Base-by-base conservation (phyloP, 1,140 invertebrate species). In the Drosophila elegans region DNA sequence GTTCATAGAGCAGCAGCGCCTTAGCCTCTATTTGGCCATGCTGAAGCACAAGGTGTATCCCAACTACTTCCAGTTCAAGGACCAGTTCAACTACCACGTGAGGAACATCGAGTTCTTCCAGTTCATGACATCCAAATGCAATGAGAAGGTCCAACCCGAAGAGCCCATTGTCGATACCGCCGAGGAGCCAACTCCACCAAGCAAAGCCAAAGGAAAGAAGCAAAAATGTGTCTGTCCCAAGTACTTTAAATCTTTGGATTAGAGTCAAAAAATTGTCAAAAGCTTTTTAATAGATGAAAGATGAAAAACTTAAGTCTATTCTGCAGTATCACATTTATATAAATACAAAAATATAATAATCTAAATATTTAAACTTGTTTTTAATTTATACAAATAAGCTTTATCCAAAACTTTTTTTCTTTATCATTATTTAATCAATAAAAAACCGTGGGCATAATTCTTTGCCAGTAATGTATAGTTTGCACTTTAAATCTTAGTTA, bases 1-100 rank as follows among this genome's bases (percentile, higher is more conserved):
- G 12, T 81, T 90, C 6, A 38, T 71, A 34, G 90, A 91, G 16
- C 82, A 90, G 32, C 90, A 91, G 55, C 85, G 90, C 5, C 68
- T 80, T 1, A 83, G 77, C 9, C 71, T 91, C 0, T 91, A 91
- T 49, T 29, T 72, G 38, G 90, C 90, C 11, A 91, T 91, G 90
- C 45, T 91, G 2, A 78, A 63, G 68, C 82, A 91, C 60, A 81
- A 82, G n/a, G 80, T 81, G 11, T 91, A 84, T 57, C 90, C 90
- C 0, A 91, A 85, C 21, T 91, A 88, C 48, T 84, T 82, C 51
- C 77, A 88, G 48, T 91, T 91, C 29, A 78, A 25, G 42, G 57
- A 84, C 44, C 29, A 66, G 3, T 89, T 72, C 52, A 62, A 69
- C 29, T 52, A 34, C 13, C 84, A 88, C 67, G 85, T 88, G 1